Percentiles rank a stretch among this genome's conserved stretches.
Conservation (phyloP, 2,888 invertebrate species). For the Villa cingulata region DNA sequence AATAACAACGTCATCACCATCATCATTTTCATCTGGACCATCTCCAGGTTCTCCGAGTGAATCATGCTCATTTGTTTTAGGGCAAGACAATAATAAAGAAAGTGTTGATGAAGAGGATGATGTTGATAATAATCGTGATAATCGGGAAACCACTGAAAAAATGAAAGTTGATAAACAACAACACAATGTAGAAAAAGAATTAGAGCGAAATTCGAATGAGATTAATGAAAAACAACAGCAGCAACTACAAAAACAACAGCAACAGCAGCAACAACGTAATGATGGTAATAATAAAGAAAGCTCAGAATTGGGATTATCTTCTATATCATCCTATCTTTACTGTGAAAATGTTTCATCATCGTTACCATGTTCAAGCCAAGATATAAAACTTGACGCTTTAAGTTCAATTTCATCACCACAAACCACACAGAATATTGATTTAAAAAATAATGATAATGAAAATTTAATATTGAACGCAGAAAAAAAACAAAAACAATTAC, state of each 20-base stretch:
- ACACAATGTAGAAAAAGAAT: background rate
- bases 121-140: background rate
- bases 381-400: conserved; percentile 13
- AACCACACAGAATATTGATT: background rate
- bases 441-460: background rate
- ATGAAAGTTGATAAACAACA: background rate
- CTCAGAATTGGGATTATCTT: conserved; percentile 26
- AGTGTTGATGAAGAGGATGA: background rate
- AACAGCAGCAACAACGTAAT: background rate
- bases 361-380: conserved; percentile 11
- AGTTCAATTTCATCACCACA: conserved; percentile 14
- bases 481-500: background rate
- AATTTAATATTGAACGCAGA: no score
- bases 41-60: conserved; percentile 27
- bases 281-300: conserved; percentile 2
- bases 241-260: background rate
- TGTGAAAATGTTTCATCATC: conserved; percentile 13
- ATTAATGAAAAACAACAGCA: background rate
- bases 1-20: conserved; percentile 34
- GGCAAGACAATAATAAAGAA: background rate
- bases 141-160: no score
- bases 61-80: conserved; percentile 17
- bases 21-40: conserved; percentile 34
- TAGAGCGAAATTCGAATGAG: background rate
- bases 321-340: conserved; percentile 22